phyloP scores from a whole-genome alignment of 37 sponge, comb jelly and placozoan genomes.

The Amphimedon queenslandica region DNA sequence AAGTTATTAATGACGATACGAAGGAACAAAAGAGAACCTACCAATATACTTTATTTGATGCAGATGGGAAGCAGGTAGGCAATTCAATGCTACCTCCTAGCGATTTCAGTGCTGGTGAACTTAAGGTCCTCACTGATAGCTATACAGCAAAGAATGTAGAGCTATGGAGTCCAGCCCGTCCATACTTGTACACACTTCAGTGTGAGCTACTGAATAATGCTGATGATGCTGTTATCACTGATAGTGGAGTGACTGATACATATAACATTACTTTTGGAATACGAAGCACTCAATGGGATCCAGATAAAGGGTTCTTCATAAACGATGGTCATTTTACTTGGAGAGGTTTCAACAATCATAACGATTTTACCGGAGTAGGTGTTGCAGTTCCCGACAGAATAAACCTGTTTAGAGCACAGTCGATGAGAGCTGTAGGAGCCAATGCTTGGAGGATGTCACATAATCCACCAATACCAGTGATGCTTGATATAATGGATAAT shows the following conservation, averaged over 20 bases:
- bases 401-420: constrained; percentile 39
- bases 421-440: constrained; percentile 50
- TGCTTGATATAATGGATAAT: constrained; percentile 45
- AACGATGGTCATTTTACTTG: constrained; percentile 35
- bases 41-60: constrained; percentile 19
- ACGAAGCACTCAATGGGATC: constrained; percentile 33
- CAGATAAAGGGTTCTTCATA: constrained; percentile 37
- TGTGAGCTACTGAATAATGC: constrained; percentile 1
- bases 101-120: constrained; percentile 5
- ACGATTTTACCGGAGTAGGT: constrained; percentile 27
- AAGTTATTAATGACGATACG: constrained; percentile 31
- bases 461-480: too few relatives aligned
- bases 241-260: constrained; percentile 19
- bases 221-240: not conserved
- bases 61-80: not conserved
- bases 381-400: too few relatives aligned
- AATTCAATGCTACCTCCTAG: not conserved
- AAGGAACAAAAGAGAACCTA: not conserved
- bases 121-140: not conserved
- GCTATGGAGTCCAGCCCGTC: constrained; percentile 39
- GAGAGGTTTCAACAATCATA: too few relatives aligned
- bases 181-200: constrained; percentile 35
- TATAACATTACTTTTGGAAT: constrained; percentile 23
- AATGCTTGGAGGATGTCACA: constrained; percentile 67
- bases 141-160: constrained; percentile 10